Conservation (phyloP, 2,888 invertebrate species). For the Erynnis tages region DNA sequence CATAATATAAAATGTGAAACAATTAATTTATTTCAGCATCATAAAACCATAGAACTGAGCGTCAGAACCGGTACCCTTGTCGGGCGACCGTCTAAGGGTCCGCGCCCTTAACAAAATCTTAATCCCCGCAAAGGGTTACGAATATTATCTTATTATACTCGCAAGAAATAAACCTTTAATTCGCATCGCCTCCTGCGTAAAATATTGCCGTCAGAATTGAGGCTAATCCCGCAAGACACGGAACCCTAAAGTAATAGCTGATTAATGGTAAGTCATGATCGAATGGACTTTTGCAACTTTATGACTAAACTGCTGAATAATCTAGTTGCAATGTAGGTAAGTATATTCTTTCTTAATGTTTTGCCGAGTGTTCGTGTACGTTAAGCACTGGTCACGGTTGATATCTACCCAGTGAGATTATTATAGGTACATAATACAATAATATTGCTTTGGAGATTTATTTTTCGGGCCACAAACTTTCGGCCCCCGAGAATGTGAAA, state of each 20-base stretch:
- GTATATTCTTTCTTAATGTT: no score
- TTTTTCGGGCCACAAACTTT: no score
- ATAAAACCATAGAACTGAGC: constrained; percentile 72
- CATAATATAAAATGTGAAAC: not conserved
- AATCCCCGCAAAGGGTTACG: constrained; percentile 80
- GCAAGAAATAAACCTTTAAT: constrained; percentile 76
- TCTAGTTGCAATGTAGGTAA: no score
- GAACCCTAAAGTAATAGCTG: constrained; percentile 37
- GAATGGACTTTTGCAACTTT: constrained; percentile 29
- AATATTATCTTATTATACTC: constrained; percentile 78
- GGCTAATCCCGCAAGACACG: constrained; percentile 31
- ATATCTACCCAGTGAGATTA: no score
- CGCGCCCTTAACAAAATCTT: constrained; percentile 80
- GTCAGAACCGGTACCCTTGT: constrained; percentile 49
- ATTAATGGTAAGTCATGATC: constrained; percentile 32
- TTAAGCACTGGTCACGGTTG: no score
- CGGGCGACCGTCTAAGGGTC: constrained; percentile 58
- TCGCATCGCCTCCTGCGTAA: constrained; percentile 55
- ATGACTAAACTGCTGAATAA: not conserved
- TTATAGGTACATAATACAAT: no score
- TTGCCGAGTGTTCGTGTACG: no score
- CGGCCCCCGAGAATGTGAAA: no score
- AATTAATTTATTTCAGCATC: constrained; percentile 48
- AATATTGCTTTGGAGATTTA: no score
- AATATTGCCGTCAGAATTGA: constrained; percentile 48